A percentile compares a stretch with the other conserved stretches of the same genome.
phyloP scores from a whole-genome alignment of 2,888 invertebrate species.

The Leptinotarsa tumamoca region DNA sequence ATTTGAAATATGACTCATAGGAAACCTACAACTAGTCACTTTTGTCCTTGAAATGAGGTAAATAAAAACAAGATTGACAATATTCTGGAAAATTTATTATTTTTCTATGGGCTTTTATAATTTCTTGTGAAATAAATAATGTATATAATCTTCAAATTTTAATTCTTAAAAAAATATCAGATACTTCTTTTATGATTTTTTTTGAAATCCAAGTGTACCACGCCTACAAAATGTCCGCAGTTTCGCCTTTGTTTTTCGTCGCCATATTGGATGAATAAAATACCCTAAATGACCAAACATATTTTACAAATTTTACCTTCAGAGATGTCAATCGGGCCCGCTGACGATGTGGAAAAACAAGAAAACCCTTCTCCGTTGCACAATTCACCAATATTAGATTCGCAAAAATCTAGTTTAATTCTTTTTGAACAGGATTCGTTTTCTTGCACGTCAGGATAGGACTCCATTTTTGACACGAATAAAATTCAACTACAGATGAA shows the following conservation, averaged over 20 bases:
- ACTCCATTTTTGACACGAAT: constrained; percentile 68
- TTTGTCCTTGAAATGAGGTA: constrained; percentile 53
- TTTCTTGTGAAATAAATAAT: constrained; percentile 31
- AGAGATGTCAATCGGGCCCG: constrained; percentile 60
- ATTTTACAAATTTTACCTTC: constrained; percentile 67
- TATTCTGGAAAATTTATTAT: constrained; percentile 19
- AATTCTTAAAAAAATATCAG: constrained; percentile 18
- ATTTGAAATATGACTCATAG: constrained; percentile 22
- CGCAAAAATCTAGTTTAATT: constrained; percentile 63
- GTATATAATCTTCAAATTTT: background rate
- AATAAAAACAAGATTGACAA: constrained; percentile 54
- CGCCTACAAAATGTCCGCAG: constrained; percentile 67
- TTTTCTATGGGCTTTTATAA: constrained; percentile 22
- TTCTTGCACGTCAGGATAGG: constrained; percentile 65
- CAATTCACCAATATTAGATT: constrained; percentile 62
- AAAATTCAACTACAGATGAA: constrained; percentile 48
- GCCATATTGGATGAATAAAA: constrained; percentile 65
- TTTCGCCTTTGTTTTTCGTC: constrained; percentile 61
- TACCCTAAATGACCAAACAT: constrained; percentile 65
- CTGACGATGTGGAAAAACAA: constrained; percentile 60
- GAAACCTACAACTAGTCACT: constrained; percentile 35
- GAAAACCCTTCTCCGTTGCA: constrained; percentile 62
- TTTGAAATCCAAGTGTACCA: constrained; percentile 55
- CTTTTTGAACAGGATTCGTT: constrained; percentile 66
- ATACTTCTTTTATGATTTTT: constrained; percentile 6